Base-by-base conservation (phyloP, 2,113 vertebrate species). In the Notarius quadriscutis region DNA sequence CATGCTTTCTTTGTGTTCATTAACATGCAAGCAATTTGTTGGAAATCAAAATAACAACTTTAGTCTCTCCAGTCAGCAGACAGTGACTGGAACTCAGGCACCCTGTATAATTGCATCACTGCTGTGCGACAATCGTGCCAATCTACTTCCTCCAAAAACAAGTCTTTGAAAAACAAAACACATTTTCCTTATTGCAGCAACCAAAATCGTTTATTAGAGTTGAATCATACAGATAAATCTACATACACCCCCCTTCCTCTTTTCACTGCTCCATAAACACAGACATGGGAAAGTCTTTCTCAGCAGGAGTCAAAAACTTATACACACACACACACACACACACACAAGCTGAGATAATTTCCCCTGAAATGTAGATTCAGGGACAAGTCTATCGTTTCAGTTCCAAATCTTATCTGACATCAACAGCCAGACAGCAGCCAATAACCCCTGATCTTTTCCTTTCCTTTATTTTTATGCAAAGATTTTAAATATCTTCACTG, bases 171-270 rank as follows among this genome's bases (percentile, higher is more conserved):
- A 22, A 18, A 34, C 34, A 50, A 20, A 10, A 22, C 17, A 74
- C 3, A 10, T 50, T 48, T 74, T 11, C 41, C 41, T 74, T 7
- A 48, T 50, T 50, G 71, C 34, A 50, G 71, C 71, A 10, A 18
- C 7, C 7, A 48, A 72, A 48, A 72, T 72, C 79, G 30, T 58
- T 60, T 58, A 9, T 74, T 58, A 65, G 12, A 60, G 18, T 57
- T 75, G 67, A 85, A 48, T 67, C 62, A 17, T 15, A 34, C 78
- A 57, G 41, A 62, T 51, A 30, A 53, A 55, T 85, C 65, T 84
- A 87, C 51, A 86, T 30, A 69, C 65, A 85, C 87, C 87, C 63
- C 89, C 72, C 80, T 86, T 27, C 12, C 74, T 41, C 72, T 86
- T 67, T 72, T 77, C 58, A 65, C 14, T 72, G 51, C 30, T 89